Conservation (phyloP, 2,113 vertebrate species). For the Aegithalos caudatus region DNA sequence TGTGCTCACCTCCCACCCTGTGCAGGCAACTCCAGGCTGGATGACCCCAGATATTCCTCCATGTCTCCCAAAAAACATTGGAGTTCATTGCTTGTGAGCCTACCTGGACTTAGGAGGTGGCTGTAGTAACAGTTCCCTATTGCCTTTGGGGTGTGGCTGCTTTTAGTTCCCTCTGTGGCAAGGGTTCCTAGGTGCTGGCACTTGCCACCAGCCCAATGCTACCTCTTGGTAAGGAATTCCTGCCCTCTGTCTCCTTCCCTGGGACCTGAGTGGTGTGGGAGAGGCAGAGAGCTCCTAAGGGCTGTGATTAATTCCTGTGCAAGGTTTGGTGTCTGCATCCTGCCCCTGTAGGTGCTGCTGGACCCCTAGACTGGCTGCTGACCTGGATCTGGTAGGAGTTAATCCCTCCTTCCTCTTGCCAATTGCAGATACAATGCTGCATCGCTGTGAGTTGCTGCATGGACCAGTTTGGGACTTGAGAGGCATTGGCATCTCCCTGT, state of each 20-base stretch:
- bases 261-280: neutral
- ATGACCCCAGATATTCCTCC: neutral
- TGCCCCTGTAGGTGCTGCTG: neutral
- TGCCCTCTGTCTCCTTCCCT: neutral
- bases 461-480: neutral
- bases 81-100: fast-evolving
- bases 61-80: neutral
- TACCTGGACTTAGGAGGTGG: neutral
- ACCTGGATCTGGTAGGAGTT: neutral
- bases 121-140: neutral
- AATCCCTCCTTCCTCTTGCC: neutral
- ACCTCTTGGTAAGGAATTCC: neutral
- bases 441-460: neutral
- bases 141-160: neutral
- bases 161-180: neutral
- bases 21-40: neutral
- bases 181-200: neutral
- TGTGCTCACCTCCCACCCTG: neutral
- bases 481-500: fast-evolving
- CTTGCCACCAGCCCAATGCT: neutral
- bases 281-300: neutral
- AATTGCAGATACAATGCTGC: fast-evolving
- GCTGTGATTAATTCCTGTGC: neutral
- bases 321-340: neutral
- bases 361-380: neutral